A percentile compares a stretch with the other conserved stretches of the same genome.
Conservation (phyloP, 1,140 invertebrate species). For the Harpegnathos saltator region DNA sequence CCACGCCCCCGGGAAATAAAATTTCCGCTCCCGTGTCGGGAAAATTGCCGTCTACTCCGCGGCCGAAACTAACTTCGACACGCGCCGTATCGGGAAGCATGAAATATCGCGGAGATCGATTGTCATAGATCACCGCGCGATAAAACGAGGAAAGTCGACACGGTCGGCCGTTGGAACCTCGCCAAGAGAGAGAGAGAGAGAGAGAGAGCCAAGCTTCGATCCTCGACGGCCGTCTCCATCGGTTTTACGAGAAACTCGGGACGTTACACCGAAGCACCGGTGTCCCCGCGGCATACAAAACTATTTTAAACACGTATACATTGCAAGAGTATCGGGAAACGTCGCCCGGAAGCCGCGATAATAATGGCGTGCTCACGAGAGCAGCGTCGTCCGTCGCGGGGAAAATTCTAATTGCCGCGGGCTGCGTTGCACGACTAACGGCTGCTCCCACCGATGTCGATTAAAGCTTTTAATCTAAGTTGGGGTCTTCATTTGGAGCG, state of each 20-base stretch:
- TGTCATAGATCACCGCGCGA: slow-evolving; percentile 18
- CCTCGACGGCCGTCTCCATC: slow-evolving; percentile 16
- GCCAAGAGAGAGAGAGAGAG: too few relatives aligned
- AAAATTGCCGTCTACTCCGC: neutral
- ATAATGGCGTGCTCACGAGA: slow-evolving; percentile 19
- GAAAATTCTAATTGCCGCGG: slow-evolving; percentile 37
- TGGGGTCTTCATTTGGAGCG: too few relatives aligned
- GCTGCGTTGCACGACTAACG: too few relatives aligned
- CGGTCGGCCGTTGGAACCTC: neutral
- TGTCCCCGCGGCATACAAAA: neutral
- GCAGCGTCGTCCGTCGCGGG: slow-evolving; percentile 12
- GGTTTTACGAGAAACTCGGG: neutral
- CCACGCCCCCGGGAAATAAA: too few relatives aligned
- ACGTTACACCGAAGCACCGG: neutral
- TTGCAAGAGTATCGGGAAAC: neutral
- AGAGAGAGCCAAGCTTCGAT: slow-evolving; percentile 5
- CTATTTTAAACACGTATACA: neutral
- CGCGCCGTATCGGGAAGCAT: neutral
- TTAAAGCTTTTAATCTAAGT: too few relatives aligned
- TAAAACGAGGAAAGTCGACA: slow-evolving; percentile 19
- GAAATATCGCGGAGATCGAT: slow-evolving; percentile 22
- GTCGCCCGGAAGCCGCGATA: slow-evolving; percentile 17
- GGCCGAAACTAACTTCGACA: neutral
- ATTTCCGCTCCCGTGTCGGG: neutral
- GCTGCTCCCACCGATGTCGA: too few relatives aligned